Base-by-base conservation (phyloP, 2,797 vertebrate genomes). In the Limosa lapponica region DNA sequence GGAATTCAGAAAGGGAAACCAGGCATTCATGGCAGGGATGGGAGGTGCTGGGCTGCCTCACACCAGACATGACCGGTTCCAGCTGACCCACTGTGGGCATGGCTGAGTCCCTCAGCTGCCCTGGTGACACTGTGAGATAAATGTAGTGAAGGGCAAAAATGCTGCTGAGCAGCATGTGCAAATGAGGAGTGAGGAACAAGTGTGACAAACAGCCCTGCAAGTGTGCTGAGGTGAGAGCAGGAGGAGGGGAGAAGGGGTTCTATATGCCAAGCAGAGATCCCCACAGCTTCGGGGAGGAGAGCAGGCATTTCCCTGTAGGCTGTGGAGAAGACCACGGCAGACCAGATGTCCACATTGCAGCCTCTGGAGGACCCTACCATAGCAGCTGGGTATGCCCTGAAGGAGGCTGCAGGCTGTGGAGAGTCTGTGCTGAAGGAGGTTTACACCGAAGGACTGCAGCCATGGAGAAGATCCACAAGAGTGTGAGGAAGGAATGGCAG, bases 241-340 rank as follows among this genome's bases (percentile, higher is more conserved):
- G 44, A 36, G 11, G 23, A 61, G 25, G 5, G 46, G 8, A 30
- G 14, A 11, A 32, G 18, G 10, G 23, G 34, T 10, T 30, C 3
- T 28, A 46, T 11, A 9, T 3, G 1, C 8, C 0, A 6, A 41
- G 11, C 4, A 13, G 8, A 65, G 46, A 4, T 54, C 3, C 1
- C 12, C 0, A 4, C 24, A 67, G 13, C 18, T 44, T 14, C 2
- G 25, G 20, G 20, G 16, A 72, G 28, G 24, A 81, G 41, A 54
- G 15, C 5, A 6, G 58, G 16, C 6, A 5, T 64, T 89, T 83
- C n/a, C 11, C 12, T 78, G 10, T 13, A 65, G 54, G 20, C 28
- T 23, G 13, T 48, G 54, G 27, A n/a, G 48, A 52, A n/a, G 28
- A 6, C 7, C 13, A 11, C 18, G 28, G 6, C 12, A n/a, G 54